phyloP scores from a whole-genome alignment of 2,888 invertebrate species.

The Aphrophora alni region DNA sequence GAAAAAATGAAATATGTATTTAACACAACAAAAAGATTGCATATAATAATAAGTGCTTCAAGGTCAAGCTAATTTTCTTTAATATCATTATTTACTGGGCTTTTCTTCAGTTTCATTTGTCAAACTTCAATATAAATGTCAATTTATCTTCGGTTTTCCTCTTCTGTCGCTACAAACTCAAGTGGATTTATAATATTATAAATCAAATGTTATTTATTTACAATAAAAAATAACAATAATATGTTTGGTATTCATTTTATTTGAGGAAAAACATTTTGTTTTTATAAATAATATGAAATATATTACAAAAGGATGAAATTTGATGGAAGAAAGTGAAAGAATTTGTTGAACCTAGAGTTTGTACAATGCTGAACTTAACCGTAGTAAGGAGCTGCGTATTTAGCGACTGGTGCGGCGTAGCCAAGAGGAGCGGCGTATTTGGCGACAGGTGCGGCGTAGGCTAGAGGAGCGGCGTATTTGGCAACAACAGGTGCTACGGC shows the following conservation, averaged over 20 bases:
- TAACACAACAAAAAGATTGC: no score
- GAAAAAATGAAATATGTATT: no score
- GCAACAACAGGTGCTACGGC: slow-evolving; percentile 39
- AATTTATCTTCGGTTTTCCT: no score
- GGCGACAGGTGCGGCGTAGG: slow-evolving; percentile 31
- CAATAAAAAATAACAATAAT: no score
- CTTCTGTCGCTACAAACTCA: no score
- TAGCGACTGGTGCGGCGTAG: slow-evolving; percentile 37
- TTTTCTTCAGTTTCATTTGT: no score
- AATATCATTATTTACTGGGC: no score
- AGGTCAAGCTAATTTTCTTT: no score
- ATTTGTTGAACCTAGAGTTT: slow-evolving; percentile 26
- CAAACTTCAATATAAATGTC: no score
- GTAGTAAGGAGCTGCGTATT: slow-evolving; percentile 33
- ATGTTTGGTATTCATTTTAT: neutral
- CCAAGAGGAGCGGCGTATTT: slow-evolving; percentile 5
- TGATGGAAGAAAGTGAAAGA: neutral
- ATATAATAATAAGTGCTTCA: no score
- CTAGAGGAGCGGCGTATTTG: slow-evolving; percentile 2
- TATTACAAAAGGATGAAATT: neutral
- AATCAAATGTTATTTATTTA: slow-evolving; percentile 52
- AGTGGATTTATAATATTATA: no score
- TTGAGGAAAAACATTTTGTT: neutral
- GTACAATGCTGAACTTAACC: slow-evolving; percentile 11
- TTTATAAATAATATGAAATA: neutral